These are phyloP conservation scores for Scaptomyza flava DNA, from an alignment of 2,888 invertebrate genomes.

Conservation along the genomic window DNA sequence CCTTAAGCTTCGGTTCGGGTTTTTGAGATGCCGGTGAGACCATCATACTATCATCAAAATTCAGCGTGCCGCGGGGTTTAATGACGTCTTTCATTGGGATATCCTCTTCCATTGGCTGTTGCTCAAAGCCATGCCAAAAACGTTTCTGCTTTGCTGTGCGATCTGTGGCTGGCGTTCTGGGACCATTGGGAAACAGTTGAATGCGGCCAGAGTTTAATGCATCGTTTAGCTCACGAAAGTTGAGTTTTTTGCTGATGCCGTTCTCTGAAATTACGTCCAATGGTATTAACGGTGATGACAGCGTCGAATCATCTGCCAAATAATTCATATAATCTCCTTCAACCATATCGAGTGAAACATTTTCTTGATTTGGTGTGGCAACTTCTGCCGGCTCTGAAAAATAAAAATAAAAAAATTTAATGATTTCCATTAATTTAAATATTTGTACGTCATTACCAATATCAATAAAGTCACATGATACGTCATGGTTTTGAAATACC, in stretches of 20 bases:
- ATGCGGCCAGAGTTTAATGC: conserved; percentile 73
- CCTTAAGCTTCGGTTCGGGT: background rate
- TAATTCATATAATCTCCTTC: conserved; percentile 29
- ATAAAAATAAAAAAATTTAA: background rate
- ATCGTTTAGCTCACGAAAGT: conserved; percentile 71
- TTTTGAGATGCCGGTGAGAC: conserved; percentile 43
- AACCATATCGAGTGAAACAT: conserved; percentile 16
- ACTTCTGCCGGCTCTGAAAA: conserved; percentile 23
- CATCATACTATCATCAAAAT: conserved; percentile 57
- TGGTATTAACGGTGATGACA: conserved; percentile 62
- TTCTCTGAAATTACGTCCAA: conserved; percentile 55
- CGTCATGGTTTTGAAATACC: conserved; percentile 32
- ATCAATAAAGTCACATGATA: conserved; percentile 39
- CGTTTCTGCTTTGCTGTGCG: conserved; percentile 24
- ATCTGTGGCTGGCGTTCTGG: conserved; percentile 55
- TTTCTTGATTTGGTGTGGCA: conserved; percentile 1
- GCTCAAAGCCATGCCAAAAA: conserved; percentile 30
- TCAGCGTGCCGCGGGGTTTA: conserved; percentile 47
- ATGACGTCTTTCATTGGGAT: conserved; percentile 3
- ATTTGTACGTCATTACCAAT: conserved; percentile 34
- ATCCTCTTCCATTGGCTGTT: conserved; percentile 16
- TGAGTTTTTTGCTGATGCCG: conserved; percentile 54
- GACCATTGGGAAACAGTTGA: conserved; percentile 64
- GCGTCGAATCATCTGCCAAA: conserved; percentile 33
- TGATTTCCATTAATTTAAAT: background rate